Evolutionary conservation across 2,888 invertebrate genomes (phyloP).

Genomic region (Cataglyphis livida): DNA sequence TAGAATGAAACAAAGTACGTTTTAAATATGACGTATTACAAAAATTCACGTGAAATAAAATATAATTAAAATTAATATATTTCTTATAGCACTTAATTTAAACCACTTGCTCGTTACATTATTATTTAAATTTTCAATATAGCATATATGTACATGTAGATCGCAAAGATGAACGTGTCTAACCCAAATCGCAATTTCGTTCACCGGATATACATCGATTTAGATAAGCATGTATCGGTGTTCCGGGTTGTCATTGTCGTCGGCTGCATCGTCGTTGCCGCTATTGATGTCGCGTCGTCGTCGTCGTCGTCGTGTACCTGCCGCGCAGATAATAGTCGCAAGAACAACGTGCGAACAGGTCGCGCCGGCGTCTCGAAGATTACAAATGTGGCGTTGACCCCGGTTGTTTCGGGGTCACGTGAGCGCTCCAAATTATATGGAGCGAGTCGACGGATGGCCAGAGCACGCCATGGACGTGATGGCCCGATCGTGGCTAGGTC

Average conservation of each 20-base stretch:
- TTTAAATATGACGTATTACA: neutral
- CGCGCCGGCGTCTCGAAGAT: constrained; percentile 82
- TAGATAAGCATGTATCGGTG: constrained; percentile 23
- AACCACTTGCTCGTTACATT: neutral
- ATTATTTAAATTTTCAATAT: neutral
- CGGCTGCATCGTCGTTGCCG: constrained; percentile 23
- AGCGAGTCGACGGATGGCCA: constrained; percentile 80
- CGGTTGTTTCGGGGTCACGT: constrained; percentile 82
- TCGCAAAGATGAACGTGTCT: neutral
- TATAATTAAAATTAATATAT: neutral
- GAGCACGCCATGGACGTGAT: constrained; percentile 81
- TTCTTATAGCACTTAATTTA: neutral
- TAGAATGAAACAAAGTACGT: neutral
- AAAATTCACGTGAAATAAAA: neutral
- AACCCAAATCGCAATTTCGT: constrained; percentile 4
- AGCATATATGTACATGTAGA: neutral
- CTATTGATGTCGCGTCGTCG: constrained; percentile 59
- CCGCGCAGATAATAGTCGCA: constrained; percentile 75
- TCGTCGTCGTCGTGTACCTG: constrained; percentile 70
- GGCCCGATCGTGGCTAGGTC: constrained; percentile 77
- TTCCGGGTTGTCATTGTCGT: constrained; percentile 5
- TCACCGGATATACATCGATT: neutral
- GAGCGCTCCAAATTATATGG: constrained; percentile 84
- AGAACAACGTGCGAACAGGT: constrained; percentile 83
- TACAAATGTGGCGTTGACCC: constrained; percentile 84